Percentiles rank a stretch among this genome's conserved stretches.
These are phyloP conservation scores for Onychomys arenicola DNA, from an alignment of 2,797 vertebrate species.

Conservation along the genomic window DNA sequence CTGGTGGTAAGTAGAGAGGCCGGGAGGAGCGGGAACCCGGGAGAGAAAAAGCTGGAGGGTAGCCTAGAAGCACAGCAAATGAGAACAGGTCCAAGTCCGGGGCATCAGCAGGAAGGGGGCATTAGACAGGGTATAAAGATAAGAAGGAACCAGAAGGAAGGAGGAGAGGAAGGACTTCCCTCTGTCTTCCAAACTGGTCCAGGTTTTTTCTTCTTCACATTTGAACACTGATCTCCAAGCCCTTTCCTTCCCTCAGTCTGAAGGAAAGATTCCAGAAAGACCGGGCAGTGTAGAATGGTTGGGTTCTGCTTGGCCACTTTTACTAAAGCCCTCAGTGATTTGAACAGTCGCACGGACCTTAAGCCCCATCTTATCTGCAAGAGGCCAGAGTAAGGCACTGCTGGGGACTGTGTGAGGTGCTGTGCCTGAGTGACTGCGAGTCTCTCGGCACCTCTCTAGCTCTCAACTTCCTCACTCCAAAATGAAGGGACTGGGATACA, in stretches of 20 bases:
- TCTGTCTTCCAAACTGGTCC: not conserved
- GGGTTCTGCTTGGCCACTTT: not conserved
- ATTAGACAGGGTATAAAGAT: constrained; percentile 39
- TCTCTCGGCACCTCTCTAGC: not conserved
- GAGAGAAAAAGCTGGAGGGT: not conserved
- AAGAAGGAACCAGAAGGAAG: not conserved
- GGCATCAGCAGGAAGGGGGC: not conserved
- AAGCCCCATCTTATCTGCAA: not conserved
- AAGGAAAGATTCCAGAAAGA: not conserved
- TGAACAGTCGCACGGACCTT: not conserved
- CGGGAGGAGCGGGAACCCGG: not conserved
- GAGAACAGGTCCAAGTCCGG: not conserved
- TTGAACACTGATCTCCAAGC: not conserved
- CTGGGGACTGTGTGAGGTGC: not conserved
- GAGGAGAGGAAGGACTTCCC: not conserved
- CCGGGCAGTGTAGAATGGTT: not conserved
- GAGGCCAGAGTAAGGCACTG: not conserved
- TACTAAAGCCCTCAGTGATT: not conserved
- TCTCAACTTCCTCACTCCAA: not conserved
- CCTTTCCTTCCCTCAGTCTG: not conserved
- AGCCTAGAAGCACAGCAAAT: not conserved
- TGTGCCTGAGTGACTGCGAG: not conserved
- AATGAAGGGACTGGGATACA: not conserved
- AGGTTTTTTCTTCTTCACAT: not conserved
- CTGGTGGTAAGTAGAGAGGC: not conserved